A percentile compares a stretch with the other conserved stretches of the same genome.
Conservation (phyloP, 2,797 vertebrate species). For the Neosilurus hyrtlii region DNA sequence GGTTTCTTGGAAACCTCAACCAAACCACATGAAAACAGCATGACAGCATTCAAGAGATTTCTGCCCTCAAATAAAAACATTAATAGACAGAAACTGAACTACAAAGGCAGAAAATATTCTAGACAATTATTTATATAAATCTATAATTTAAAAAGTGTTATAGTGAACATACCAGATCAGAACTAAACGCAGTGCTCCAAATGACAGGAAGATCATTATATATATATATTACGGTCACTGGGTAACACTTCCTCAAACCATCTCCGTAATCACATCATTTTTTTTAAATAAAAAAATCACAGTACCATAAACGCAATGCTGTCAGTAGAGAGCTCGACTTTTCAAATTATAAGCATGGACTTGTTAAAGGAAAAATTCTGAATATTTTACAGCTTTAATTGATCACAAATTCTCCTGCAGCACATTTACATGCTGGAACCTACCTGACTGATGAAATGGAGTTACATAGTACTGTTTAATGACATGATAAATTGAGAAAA, state of each 20-base stretch:
- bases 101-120: neutral
- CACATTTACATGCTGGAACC: neutral
- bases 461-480: neutral
- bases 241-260: neutral
- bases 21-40: neutral
- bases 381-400: neutral
- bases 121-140: slow-evolving; percentile 41
- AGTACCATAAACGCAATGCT: neutral
- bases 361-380: neutral
- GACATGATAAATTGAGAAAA: neutral
- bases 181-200: slow-evolving; percentile 24
- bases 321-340: neutral
- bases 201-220: neutral
- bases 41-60: neutral
- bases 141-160: slow-evolving; percentile 36
- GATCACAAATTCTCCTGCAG: neutral
- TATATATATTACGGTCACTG: neutral
- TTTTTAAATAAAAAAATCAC: neutral
- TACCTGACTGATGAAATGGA: neutral
- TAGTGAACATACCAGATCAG: slow-evolving; percentile 24
- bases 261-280: neutral
- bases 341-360: neutral
- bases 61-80: neutral
- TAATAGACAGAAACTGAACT: neutral
- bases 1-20: neutral